Evolutionary conservation across 2,888 invertebrate species (phyloP), one percentile per base, ranked within the genome.

Genomic region (Diadegma fenestrale): DNA sequence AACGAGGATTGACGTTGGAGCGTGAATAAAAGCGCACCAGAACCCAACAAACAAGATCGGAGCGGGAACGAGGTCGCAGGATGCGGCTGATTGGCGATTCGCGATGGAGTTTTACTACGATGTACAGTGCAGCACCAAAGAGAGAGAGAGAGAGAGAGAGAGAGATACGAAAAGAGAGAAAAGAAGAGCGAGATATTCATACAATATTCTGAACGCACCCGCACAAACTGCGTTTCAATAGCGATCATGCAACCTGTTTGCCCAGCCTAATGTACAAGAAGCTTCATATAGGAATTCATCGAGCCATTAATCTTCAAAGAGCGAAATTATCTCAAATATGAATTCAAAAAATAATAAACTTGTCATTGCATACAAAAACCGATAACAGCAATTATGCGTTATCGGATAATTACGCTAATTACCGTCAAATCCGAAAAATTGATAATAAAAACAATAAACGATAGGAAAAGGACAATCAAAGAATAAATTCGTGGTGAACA

Each of bases 1-100:
- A 72, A 54, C 41, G 64, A 43, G 43, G 64, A 37, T 41, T 61
- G 69, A 54, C 26, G 54, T 26, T 37, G 33, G 26, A 19, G 76
- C 26, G 66, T 33, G 58, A 19, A 51, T 54, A 71, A 51, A 71
- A 37, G 58, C 64, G 45, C 79, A 33, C 3, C 19, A 48, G 69
- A 63, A 66, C 17, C 84, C 72, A 81, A 82, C 72, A 71, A 87
- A 86, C 80, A 80, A 80, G 83, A 86, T 22, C 78, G 26, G 58
- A 84, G 79, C 83, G 72, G 85, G 84, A 88, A 90, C 86, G 89
- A 88, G 91, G 89, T 87, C 90, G 89, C 89, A 90, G 90, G 91
- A 91, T 90, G 89, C 89, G 85, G 87, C 85, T 89, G 91, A 91
- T 90, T 90, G 90, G 86, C 82, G 85, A 90, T 90, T 87, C 82